These are phyloP conservation scores for Cladopsammia gracilis DNA, from an alignment of 64 coral and sea anemone species.

Conservation along the genomic window DNA sequence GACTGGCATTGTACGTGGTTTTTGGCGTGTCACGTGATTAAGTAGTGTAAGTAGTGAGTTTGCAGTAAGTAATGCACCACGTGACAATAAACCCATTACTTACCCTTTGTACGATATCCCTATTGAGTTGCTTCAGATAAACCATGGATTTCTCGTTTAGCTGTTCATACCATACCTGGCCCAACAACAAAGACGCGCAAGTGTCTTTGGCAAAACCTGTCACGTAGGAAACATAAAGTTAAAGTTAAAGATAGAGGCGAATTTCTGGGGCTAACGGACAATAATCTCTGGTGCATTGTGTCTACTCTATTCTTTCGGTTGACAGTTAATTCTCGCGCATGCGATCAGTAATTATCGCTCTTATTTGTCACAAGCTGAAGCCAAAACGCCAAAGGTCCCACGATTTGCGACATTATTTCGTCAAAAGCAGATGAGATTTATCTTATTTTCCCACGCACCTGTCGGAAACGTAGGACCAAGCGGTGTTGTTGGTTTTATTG, in stretches of 20 bases:
- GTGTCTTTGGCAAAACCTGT: constrained; percentile 66
- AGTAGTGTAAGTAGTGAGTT: too few relatives aligned
- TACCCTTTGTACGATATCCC: constrained; percentile 31
- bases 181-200: constrained; percentile 63
- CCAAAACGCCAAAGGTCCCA: too few relatives aligned
- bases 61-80: too few relatives aligned
- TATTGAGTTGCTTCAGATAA: constrained; percentile 23
- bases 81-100: background rate
- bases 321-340: too few relatives aligned
- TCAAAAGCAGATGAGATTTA: too few relatives aligned
- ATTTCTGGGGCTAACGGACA: background rate
- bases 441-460: background rate
- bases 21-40: too few relatives aligned
- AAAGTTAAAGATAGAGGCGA: background rate
- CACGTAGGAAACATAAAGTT: background rate
- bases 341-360: too few relatives aligned
- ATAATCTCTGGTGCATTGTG: too few relatives aligned
- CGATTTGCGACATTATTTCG: too few relatives aligned
- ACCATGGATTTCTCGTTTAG: constrained; percentile 43
- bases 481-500: background rate
- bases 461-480: background rate
- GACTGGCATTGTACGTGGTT: background rate
- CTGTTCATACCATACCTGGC: constrained; percentile 77
- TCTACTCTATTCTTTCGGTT: too few relatives aligned
- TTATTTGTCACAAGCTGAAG: too few relatives aligned